These are phyloP conservation scores for Orientallactaga sibirica DNA, from an alignment of 2,797 vertebrate genomes.

Conservation along the genomic window DNA sequence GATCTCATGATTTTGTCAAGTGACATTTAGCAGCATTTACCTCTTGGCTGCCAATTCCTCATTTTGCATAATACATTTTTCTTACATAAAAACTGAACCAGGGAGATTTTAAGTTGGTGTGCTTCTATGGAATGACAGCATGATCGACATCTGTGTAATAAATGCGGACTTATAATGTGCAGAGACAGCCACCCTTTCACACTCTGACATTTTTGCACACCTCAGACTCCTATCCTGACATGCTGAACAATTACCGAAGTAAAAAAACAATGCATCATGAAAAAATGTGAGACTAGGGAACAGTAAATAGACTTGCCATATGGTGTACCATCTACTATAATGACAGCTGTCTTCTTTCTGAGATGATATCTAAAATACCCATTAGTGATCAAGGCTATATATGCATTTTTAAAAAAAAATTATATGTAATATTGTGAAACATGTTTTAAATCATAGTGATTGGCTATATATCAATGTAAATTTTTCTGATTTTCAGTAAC, in stretches of 20 bases:
- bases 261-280: slow-evolving; percentile 74
- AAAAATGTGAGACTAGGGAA: slow-evolving; percentile 65
- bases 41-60: slow-evolving; percentile 82
- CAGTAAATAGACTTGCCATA: slow-evolving; percentile 78
- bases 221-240: slow-evolving; percentile 74
- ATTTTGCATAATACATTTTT: slow-evolving; percentile 83
- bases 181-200: slow-evolving; percentile 69
- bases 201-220: slow-evolving; percentile 80
- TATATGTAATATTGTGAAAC: slow-evolving; percentile 40
- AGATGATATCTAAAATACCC: slow-evolving; percentile 83
- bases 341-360: slow-evolving; percentile 72
- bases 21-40: slow-evolving; percentile 83
- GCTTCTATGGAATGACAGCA: slow-evolving; percentile 76
- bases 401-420: slow-evolving; percentile 80
- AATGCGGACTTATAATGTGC: slow-evolving; percentile 72
- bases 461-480: slow-evolving; percentile 7
- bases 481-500: slow-evolving; percentile 36
- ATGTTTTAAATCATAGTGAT: slow-evolving; percentile 60
- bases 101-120: slow-evolving; percentile 69
- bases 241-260: slow-evolving; percentile 79
- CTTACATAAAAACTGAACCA: slow-evolving; percentile 77
- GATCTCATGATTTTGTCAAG: slow-evolving; percentile 72
- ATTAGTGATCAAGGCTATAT: slow-evolving; percentile 75
- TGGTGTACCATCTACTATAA: slow-evolving; percentile 77
- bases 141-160: slow-evolving; percentile 82